Evolutionary conservation across 2,113 vertebrate species (phyloP).

Genomic region (Forbesichthys papilliferus): DNA sequence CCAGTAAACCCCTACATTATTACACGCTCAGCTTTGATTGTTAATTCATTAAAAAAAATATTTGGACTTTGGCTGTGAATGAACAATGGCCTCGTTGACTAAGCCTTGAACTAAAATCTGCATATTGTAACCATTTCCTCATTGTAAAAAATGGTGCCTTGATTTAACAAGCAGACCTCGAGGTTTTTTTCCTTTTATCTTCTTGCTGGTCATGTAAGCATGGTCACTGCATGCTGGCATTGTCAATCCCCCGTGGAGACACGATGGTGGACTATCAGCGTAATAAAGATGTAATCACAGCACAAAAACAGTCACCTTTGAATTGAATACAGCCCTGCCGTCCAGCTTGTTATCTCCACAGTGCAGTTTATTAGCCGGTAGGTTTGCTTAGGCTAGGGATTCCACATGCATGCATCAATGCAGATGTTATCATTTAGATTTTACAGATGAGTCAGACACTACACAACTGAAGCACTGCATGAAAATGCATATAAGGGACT

Average conservation of each 20-base stretch:
- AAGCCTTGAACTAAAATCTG: too few relatives aligned
- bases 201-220: not conserved
- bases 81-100: not conserved
- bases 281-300: conserved; percentile 46
- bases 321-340: not conserved
- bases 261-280: conserved; percentile 2
- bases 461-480: too few relatives aligned
- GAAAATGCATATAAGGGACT: too few relatives aligned
- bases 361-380: not conserved
- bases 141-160: too few relatives aligned
- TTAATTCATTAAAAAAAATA: not conserved
- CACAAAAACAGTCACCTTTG: not conserved
- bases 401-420: not conserved
- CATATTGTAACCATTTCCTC: too few relatives aligned
- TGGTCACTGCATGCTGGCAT: conserved; percentile 47
- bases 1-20: not conserved
- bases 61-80: not conserved
- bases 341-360: not conserved
- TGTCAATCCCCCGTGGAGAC: conserved; percentile 5
- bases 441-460: too few relatives aligned
- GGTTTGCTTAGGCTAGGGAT: not conserved
- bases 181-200: too few relatives aligned
- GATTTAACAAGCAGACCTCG: too few relatives aligned
- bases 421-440: too few relatives aligned
- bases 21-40: not conserved